These are phyloP conservation scores for Drosophila stalkeri DNA, from an alignment of 2,888 invertebrate species.

Conservation along the genomic window DNA sequence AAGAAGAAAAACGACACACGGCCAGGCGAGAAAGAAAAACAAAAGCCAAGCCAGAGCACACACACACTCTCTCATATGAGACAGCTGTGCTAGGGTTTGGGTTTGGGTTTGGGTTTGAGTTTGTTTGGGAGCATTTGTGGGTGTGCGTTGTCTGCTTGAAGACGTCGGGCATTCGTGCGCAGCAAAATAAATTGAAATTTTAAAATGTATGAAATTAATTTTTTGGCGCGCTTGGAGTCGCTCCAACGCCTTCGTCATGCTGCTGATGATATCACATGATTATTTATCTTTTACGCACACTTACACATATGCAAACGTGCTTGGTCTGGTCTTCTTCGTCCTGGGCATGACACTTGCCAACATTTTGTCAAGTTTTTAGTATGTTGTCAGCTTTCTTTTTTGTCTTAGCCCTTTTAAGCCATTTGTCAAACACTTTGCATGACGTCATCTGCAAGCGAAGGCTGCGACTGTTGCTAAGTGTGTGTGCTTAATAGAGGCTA, in stretches of 20 bases:
- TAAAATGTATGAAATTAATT: constrained; percentile 81
- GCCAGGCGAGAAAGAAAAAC: constrained; percentile 59
- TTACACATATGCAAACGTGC: constrained; percentile 70
- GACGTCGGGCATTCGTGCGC: constrained; percentile 75
- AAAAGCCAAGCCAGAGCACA: constrained; percentile 58
- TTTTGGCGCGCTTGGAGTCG: constrained; percentile 59
- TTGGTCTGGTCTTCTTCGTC: constrained; percentile 20
- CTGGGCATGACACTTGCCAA: constrained; percentile 76
- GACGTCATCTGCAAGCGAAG: constrained; percentile 67
- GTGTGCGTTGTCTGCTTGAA: constrained; percentile 60
- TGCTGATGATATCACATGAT: constrained; percentile 74
- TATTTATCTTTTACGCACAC: constrained; percentile 80
- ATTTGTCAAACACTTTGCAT: constrained; percentile 75
- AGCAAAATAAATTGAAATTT: constrained; percentile 82
- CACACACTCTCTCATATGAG: constrained; percentile 35
- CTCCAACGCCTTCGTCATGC: constrained; percentile 51
- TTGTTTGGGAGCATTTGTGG: constrained; percentile 21
- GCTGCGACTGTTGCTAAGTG: constrained; percentile 23
- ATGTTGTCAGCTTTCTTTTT: constrained; percentile 68
- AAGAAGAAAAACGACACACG: constrained; percentile 45
- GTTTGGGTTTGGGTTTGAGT: constrained; percentile 18
- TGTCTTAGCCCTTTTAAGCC: constrained; percentile 65
- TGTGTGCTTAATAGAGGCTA: constrained; percentile 4
- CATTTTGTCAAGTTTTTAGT: constrained; percentile 81
- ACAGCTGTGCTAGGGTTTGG: constrained; percentile 20